These are phyloP conservation scores for Empidonax alnorum DNA, from an alignment of 2,113 vertebrate genomes.

Conservation along the genomic window DNA sequence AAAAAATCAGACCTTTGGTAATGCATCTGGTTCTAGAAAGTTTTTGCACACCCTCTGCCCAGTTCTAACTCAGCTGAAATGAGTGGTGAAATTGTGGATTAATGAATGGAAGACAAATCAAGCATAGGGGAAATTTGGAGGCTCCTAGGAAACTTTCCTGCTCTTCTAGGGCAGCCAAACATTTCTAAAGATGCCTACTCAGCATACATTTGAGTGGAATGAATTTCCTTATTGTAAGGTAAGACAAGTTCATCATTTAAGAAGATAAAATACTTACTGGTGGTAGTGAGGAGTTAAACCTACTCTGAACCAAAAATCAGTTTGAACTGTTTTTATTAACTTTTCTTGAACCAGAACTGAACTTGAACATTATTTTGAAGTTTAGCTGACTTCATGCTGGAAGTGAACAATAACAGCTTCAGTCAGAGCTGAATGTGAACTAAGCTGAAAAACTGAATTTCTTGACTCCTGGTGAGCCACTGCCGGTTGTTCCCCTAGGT, in stretches of 20 bases:
- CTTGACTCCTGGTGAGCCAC: constrained; percentile 9
- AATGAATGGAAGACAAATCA: constrained; percentile 23
- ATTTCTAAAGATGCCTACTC: constrained; percentile 13
- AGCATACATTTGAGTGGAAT: background rate
- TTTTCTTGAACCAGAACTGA: constrained; percentile 50
- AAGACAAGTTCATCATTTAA: constrained; percentile 6
- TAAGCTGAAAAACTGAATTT: background rate
- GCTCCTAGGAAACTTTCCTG: background rate
- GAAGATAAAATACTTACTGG: background rate
- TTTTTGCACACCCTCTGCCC: background rate
- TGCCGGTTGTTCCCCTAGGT: background rate
- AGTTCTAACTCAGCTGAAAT: constrained; percentile 2
- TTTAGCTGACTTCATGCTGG: constrained; percentile 14
- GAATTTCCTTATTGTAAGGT: constrained; percentile 18
- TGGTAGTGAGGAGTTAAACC: constrained; percentile 2
- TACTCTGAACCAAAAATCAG: background rate
- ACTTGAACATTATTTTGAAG: constrained; percentile 14
- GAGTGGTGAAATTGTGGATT: constrained; percentile 11
- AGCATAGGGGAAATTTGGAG: background rate
- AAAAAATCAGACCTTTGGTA: background rate
- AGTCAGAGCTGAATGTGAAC: background rate
- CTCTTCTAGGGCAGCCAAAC: background rate
- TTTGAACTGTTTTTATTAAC: background rate
- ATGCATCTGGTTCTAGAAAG: background rate
- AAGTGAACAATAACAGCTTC: constrained; percentile 39